phyloP scores from a whole-genome alignment of 2,113 vertebrate genomes.

The Tor tambroides region DNA sequence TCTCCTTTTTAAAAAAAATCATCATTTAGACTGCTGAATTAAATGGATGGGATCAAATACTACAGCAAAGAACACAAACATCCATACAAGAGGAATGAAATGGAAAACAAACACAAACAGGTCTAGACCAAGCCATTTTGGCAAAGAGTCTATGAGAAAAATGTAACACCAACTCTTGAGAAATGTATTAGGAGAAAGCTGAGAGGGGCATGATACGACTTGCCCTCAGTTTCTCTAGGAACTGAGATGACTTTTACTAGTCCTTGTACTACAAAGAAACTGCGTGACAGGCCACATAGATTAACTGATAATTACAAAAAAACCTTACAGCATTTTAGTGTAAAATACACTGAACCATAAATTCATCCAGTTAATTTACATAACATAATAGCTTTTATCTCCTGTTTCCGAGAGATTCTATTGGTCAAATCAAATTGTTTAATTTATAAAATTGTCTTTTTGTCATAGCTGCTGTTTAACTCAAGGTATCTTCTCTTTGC shows the following conservation, averaged over 20 bases:
- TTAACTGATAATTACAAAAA: not conserved
- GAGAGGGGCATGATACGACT: constrained; percentile 41
- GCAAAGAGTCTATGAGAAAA: constrained; percentile 55
- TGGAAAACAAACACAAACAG: constrained; percentile 41
- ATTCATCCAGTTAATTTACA: not conserved
- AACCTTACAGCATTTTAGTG: not conserved
- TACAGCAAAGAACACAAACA: not conserved
- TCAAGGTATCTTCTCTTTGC: not conserved
- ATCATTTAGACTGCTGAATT: not conserved
- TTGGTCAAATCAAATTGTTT: not conserved
- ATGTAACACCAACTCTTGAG: constrained; percentile 38
- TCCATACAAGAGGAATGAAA: not conserved
- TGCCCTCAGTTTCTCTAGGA: constrained; percentile 34
- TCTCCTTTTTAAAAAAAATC: not conserved
- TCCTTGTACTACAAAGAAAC: constrained; percentile 17
- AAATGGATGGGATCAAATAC: not conserved
- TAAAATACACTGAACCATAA: not conserved
- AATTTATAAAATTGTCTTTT: not conserved
- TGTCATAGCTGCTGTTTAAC: constrained; percentile 54
- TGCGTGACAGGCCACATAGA: not conserved
- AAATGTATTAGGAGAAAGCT: constrained; percentile 51
- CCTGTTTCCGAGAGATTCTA: not conserved
- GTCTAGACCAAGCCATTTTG: constrained; percentile 53
- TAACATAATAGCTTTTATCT: too few species aligned
- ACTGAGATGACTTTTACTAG: constrained; percentile 1